Percentiles rank a stretch among this genome's conserved stretches.
phyloP scores from a whole-genome alignment of 2,888 invertebrate species.

The Clepsis dumicolana region DNA sequence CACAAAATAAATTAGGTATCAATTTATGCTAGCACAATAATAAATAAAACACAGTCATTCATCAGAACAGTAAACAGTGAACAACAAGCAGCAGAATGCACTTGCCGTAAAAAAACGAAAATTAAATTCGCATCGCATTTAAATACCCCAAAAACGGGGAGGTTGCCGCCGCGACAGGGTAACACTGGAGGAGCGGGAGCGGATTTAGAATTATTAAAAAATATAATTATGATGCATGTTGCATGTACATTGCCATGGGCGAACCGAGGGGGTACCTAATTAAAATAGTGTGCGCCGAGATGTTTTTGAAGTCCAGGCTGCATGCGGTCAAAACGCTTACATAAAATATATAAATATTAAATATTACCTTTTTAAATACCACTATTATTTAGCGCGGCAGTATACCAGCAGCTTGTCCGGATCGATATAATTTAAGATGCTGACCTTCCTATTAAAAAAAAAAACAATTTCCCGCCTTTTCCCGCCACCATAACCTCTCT shows the following conservation, averaged over 20 bases:
- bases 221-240: too few species aligned
- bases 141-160: slow-evolving; percentile 39
- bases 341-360: too few species aligned
- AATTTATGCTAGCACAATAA: background rate
- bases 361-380: too few species aligned
- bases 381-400: too few species aligned
- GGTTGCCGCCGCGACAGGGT: slow-evolving; percentile 10
- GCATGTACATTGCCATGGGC: too few species aligned
- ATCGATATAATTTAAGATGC: background rate
- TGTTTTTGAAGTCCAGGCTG: too few species aligned
- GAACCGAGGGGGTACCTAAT: too few species aligned
- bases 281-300: too few species aligned
- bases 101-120: slow-evolving; percentile 41
- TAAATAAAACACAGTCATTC: slow-evolving; percentile 19
- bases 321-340: too few species aligned
- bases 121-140: slow-evolving; percentile 43
- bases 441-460: background rate
- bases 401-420: too few species aligned
- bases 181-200: slow-evolving; percentile 31
- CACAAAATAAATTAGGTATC: too few species aligned
- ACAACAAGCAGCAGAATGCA: slow-evolving; percentile 40
- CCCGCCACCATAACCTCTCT: slow-evolving; percentile 18
- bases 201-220: background rate
- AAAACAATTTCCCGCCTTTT: slow-evolving; percentile 26
- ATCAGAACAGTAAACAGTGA: slow-evolving; percentile 38